A percentile compares a stretch with the other conserved stretches of the same genome.
Evolutionary conservation across 1,140 invertebrate species (phyloP).

Genomic region (Semibalanus balanoides): DNA sequence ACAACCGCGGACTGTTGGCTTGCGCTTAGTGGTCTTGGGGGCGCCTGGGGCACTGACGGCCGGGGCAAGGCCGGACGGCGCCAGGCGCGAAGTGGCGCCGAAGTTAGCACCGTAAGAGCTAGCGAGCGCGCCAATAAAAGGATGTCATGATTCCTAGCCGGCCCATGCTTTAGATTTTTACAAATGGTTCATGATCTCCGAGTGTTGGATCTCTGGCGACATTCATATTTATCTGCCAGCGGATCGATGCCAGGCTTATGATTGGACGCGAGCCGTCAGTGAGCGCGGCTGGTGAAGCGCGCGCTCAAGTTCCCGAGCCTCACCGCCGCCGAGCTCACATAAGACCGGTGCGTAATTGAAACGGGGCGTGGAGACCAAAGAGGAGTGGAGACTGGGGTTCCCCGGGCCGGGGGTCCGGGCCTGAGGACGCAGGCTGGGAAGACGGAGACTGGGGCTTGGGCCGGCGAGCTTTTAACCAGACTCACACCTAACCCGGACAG

Average conservation of each 20-base stretch:
- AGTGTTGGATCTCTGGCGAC: neutral
- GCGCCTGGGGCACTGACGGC: no score
- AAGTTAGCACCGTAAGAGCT: neutral
- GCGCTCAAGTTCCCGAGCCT: neutral
- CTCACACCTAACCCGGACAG: no score
- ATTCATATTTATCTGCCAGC: neutral
- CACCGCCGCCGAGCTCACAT: neutral
- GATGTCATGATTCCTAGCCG: neutral
- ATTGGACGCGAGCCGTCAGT: neutral
- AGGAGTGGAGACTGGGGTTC: no score
- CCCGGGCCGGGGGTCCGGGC: no score
- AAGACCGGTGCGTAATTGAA: neutral
- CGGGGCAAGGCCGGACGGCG: no score
- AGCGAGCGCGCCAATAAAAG: neutral
- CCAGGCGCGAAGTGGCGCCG: no score
- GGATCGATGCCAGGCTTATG: neutral
- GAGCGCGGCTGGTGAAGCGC: neutral
- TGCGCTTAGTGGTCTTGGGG: no score
- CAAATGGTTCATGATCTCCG: neutral
- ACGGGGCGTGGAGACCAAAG: neutral
- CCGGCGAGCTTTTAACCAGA: no score
- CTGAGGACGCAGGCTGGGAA: no score
- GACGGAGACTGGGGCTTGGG: no score
- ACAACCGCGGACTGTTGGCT: neutral
- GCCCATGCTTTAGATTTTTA: neutral